Percentiles rank a stretch among this genome's conserved stretches.
Evolutionary conservation across 2,113 vertebrate species (phyloP).

Genomic region (Corythornis madagascariensis): DNA sequence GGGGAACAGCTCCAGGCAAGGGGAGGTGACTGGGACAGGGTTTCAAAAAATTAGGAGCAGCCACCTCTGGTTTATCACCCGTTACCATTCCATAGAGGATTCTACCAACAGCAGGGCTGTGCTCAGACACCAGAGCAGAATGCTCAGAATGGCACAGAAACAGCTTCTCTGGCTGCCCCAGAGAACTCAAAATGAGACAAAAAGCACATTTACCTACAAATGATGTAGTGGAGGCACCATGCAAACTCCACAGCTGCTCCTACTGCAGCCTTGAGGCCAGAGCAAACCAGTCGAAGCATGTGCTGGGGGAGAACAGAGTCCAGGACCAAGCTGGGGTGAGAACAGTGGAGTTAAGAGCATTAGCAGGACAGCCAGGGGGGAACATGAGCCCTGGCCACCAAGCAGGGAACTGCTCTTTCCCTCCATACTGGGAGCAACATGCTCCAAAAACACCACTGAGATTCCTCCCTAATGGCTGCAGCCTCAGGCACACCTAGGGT

Average conservation of each 20-base stretch:
- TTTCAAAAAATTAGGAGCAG: not conserved
- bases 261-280: constrained; percentile 76
- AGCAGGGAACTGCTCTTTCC: not conserved
- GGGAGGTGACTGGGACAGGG: accelerated
- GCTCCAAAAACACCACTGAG: not conserved
- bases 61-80: not conserved
- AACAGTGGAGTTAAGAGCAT: not conserved
- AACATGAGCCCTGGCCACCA: accelerated
- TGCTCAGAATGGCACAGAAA: not conserved
- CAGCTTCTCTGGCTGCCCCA: not conserved
- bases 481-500: not conserved
- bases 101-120: not conserved
- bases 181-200: not conserved
- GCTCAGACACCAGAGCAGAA: accelerated
- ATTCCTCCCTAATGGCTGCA: not conserved
- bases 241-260: constrained; percentile 89
- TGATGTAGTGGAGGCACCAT: constrained; percentile 94
- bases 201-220: constrained; percentile 79
- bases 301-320: constrained; percentile 80
- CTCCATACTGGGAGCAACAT: accelerated
- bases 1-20: not conserved
- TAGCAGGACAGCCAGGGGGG: not conserved
- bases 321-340: constrained; percentile 79
- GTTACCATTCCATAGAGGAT: not conserved
- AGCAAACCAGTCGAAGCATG: constrained; percentile 81